phyloP scores from a whole-genome alignment of 2,797 vertebrate species.

The Gorsachius magnificus region DNA sequence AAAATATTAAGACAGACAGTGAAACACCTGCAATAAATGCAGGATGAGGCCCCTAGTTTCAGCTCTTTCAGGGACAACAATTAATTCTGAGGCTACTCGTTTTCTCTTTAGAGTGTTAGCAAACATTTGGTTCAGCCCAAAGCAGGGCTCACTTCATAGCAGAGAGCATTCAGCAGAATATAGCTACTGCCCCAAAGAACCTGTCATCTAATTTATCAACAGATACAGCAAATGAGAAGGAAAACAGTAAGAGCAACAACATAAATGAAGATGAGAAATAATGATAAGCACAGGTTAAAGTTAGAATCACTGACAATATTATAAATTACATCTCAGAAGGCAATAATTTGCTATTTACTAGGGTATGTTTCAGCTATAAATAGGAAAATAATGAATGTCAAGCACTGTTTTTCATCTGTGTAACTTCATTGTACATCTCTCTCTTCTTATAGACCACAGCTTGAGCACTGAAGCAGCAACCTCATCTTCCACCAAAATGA shows the following conservation, averaged over 20 bases:
- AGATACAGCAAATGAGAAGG: neutral
- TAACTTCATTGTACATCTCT: neutral
- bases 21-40: neutral
- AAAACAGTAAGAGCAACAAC: neutral
- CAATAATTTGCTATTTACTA: neutral
- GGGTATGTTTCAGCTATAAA: neutral
- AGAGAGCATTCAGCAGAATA: neutral
- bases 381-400: constrained; percentile 22
- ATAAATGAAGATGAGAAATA: neutral
- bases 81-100: neutral
- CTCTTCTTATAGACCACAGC: neutral
- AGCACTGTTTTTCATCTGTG: neutral
- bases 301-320: neutral
- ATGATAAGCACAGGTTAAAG: neutral
- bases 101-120: neutral
- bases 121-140: neutral
- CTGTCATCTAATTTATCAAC: neutral
- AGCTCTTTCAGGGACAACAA: neutral
- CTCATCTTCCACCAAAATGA: constrained; percentile 54
- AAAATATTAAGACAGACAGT: neutral
- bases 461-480: constrained; percentile 48
- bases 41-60: neutral
- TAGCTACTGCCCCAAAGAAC: neutral
- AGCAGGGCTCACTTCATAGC: neutral
- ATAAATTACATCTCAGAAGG: neutral